Conservation (phyloP, 92 coral and sea anemone genomes). For the Epizoanthus illoricatus region DNA sequence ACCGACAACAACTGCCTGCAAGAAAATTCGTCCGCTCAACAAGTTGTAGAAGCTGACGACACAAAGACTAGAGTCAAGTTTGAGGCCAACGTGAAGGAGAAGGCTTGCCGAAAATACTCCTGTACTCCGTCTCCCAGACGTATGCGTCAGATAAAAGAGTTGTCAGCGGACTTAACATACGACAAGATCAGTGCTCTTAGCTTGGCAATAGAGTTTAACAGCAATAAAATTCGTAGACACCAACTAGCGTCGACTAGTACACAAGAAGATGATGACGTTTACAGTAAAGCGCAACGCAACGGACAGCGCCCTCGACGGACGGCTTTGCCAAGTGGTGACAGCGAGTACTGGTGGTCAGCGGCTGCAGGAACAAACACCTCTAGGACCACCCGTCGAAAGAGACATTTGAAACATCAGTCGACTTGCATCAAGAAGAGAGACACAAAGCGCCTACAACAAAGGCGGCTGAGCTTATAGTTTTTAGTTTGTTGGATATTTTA, state of each 20-base stretch:
- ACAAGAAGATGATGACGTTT: no score
- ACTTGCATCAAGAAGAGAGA: no score
- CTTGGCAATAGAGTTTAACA: background rate
- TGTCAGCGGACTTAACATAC: slow-evolving; percentile 23
- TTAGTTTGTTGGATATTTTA: no score
- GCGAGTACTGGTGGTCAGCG: slow-evolving; percentile 19
- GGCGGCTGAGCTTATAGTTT: no score
- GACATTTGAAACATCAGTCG: no score
- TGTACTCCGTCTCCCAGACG: slow-evolving; percentile 13
- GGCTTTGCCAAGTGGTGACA: slow-evolving; percentile 12
- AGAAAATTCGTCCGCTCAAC: background rate
- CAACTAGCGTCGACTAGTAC: background rate
- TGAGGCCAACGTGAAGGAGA: background rate
- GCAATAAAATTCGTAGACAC: background rate
- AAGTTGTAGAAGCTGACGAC: background rate
- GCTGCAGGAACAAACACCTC: background rate
- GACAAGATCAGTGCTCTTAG: background rate
- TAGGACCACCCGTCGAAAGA: no score
- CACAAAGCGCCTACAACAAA: no score
- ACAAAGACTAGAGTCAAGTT: slow-evolving; percentile 4
- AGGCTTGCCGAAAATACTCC: background rate
- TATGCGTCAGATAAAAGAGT: slow-evolving; percentile 4
- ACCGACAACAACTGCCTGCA: background rate
- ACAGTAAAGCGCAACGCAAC: background rate
- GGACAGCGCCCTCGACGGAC: background rate